Evolutionary conservation across 1,140 invertebrate genomes (phyloP), one percentile per base, ranked within the genome.

Genomic region (Drosophila chauvacae): DNA sequence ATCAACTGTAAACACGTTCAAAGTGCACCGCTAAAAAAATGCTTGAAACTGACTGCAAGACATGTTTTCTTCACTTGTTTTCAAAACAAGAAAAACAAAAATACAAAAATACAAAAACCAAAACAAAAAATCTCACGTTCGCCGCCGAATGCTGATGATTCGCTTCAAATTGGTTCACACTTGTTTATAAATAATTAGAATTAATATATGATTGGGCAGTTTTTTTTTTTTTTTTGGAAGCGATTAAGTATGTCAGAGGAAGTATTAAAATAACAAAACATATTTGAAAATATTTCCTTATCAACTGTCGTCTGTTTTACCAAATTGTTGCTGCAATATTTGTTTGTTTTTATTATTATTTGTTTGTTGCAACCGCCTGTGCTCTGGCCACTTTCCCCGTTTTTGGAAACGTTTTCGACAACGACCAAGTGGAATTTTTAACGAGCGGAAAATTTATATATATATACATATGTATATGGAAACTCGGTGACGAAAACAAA

Each of bases 381-480:
- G 35, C 45, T 6, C 13, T 41, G 35, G 18, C 26, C 81, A 81
- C 81, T 85, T 85, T 85, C 83, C 77, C 82, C 70, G 53, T 75
- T 60, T 60, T 65, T 45, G 45, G 50, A 81, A 74, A 70, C 60
- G 53, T 75, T 64, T 75, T 64, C 26, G 30, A 55, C 51, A 2
- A 11, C 51, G 4, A 65, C 47, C 64, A 65, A 72, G 20, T 60
- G 66, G 76, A 82, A 88, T 83, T 77, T 83, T 62, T 65, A 79
- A 64, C 66, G 76, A 87, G 80, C 79, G 81, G 81, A 85, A 85
- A 85, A 81, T 85, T 85, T 84, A 30, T 58, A 10, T 53, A 7
- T 48, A 26, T 37, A 28, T 2, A 16, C 10, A 28, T 9, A 7
- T 51, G n/a, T 30, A n/a, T 50, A 18, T n/a, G 48, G 62, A 68